phyloP scores from a whole-genome alignment of 2,888 invertebrate species.

The Cerceris rybyensis region DNA sequence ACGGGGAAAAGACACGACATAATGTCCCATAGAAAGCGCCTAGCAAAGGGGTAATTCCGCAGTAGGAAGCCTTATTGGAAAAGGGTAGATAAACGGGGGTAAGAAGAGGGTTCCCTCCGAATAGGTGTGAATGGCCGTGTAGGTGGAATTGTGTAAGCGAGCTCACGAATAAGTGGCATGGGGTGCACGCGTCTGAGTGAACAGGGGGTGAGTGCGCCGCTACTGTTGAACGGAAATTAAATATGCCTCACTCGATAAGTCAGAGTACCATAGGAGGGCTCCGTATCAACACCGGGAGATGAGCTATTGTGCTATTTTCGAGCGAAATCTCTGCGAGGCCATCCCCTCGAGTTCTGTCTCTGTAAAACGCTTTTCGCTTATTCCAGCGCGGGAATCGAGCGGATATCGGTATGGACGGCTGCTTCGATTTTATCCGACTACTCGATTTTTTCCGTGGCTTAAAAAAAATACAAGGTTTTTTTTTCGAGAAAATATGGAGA shows the following conservation, averaged over 20 bases:
- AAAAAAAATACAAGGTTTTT: too few species aligned
- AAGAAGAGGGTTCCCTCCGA: constrained; percentile 14
- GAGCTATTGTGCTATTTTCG: constrained; percentile 81
- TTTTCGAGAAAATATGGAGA: too few species aligned
- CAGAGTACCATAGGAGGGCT: constrained; percentile 74
- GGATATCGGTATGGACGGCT: constrained; percentile 53
- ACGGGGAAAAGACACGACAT: constrained; percentile 63
- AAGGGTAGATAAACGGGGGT: constrained; percentile 79
- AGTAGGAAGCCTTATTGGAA: constrained; percentile 80
- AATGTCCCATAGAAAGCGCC: constrained; percentile 72
- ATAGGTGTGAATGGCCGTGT: constrained; percentile 53
- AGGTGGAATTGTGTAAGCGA: constrained; percentile 16
- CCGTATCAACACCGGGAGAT: constrained; percentile 79
- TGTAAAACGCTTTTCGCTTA: constrained; percentile 65
- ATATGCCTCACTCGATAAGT: constrained; percentile 82
- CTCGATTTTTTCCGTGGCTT: too few species aligned
- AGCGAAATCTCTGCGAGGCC: constrained; percentile 74
- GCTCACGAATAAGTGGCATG: constrained; percentile 3
- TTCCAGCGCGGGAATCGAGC: constrained; percentile 43
- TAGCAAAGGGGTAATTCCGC: constrained; percentile 77
- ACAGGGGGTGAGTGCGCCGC: constrained; percentile 52
- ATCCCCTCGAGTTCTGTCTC: constrained; percentile 60
- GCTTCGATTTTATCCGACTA: constrained; percentile 4
- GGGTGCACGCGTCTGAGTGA: background rate
- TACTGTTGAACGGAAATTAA: constrained; percentile 81